Conservation (phyloP, 2,797 vertebrate species). For the Pseudotriccus pelzelni region DNA sequence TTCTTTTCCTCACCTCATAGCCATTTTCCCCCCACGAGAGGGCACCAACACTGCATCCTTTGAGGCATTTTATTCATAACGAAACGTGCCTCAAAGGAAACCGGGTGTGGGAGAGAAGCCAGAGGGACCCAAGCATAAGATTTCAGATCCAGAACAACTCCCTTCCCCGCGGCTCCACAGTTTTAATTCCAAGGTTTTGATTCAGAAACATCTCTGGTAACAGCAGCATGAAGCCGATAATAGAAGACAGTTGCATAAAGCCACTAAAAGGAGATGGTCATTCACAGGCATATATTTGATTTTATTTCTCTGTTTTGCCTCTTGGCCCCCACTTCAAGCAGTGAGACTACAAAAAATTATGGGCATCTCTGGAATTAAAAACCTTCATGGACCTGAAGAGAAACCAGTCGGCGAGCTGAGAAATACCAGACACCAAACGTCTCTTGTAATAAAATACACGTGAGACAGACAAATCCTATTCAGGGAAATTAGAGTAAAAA, state of each 20-base stretch:
- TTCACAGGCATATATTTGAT: not conserved
- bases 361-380: not conserved
- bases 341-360: not conserved
- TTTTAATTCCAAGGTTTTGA: conserved; percentile 43
- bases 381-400: not conserved
- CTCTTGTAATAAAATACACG: conserved; percentile 39
- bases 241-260: conserved; percentile 8
- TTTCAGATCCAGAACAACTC: not conserved
- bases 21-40: conserved; percentile 66
- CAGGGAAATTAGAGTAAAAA: conserved; percentile 22
- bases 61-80: not conserved
- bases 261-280: not conserved
- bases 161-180: not conserved
- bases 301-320: conserved; percentile 16
- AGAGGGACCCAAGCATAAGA: not conserved
- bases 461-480: conserved; percentile 7
- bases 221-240: conserved; percentile 28
- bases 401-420: not conserved
- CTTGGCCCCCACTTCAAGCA: not conserved
- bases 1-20: not conserved
- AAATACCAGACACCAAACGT: conserved; percentile 25
- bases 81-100: conserved; percentile 1
- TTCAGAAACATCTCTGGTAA: conserved; percentile 21
- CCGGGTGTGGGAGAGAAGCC: not conserved
- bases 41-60: conserved; percentile 69